Conservation (phyloP, 1,140 invertebrate genomes). For the Macrosteles quadrilineatus region DNA sequence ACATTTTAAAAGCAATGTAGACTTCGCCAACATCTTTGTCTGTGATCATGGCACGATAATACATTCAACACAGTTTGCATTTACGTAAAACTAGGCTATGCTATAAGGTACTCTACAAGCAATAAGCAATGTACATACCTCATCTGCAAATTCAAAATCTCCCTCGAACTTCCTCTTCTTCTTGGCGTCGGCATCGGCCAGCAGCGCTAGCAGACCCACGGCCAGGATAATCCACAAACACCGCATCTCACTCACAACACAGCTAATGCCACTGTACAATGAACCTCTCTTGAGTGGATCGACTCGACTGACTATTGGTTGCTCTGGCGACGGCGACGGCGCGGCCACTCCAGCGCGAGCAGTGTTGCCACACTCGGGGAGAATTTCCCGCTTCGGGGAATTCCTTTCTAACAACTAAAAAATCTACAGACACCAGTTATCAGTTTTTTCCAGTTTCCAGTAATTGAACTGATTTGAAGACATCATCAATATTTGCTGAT, state of each 20-base stretch:
- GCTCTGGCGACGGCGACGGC: background rate
- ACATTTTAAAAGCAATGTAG: no score
- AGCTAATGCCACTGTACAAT: background rate
- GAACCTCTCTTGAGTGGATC: background rate
- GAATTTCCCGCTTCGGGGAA: background rate
- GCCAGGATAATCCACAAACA: constrained; percentile 52
- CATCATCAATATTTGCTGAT: no score
- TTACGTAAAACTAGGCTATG: no score
- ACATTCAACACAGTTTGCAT: no score
- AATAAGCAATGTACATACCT: constrained; percentile 54
- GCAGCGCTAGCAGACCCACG: constrained; percentile 45
- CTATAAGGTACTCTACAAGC: no score
- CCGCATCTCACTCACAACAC: constrained; percentile 43
- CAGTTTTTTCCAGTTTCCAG: no score
- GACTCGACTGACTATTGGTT: no score
- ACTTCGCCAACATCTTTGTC: no score
- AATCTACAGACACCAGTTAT: no score
- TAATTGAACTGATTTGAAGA: no score
- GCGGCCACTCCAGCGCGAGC: background rate
- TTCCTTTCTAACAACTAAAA: no score
- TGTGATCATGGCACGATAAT: no score
- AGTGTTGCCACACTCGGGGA: constrained; percentile 5
- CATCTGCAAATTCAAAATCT: constrained; percentile 69
- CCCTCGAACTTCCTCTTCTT: constrained; percentile 65
- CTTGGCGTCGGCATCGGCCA: constrained; percentile 51